A percentile compares a stretch with the other conserved stretches of the same genome.
Conservation (phyloP, 2,113 vertebrate genomes). For the Pandion haliaetus region DNA sequence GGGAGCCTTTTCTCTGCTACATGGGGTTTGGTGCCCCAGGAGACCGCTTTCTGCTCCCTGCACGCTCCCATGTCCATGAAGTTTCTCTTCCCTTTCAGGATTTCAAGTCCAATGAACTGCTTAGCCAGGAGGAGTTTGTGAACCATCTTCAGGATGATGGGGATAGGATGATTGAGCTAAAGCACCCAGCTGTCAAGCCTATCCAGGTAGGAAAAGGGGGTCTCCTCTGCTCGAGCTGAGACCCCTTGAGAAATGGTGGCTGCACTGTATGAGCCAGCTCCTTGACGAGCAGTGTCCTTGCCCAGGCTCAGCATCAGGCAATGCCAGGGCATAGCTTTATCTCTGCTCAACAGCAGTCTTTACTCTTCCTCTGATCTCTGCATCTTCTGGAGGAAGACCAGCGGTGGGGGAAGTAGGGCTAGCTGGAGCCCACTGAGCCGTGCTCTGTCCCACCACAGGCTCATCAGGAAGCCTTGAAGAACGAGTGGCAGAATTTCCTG, state of each 20-base stretch:
- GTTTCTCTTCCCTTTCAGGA: slow-evolving; percentile 70
- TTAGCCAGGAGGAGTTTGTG: slow-evolving; percentile 87
- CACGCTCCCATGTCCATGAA: background rate
- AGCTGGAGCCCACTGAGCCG: background rate
- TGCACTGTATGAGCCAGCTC: background rate
- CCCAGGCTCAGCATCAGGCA: background rate
- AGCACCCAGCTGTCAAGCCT: slow-evolving; percentile 85
- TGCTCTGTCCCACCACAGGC: slow-evolving; percentile 67
- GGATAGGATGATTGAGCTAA: slow-evolving; percentile 87
- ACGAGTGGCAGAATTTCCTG: slow-evolving; percentile 95
- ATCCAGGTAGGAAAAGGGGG: slow-evolving; percentile 79
- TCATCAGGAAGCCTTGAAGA: slow-evolving; percentile 86
- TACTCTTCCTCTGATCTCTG: background rate
- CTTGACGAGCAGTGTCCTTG: background rate
- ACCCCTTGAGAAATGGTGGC: background rate
- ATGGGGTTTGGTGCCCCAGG: background rate
- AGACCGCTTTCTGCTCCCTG: background rate
- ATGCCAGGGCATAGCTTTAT: background rate
- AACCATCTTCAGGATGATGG: slow-evolving; percentile 92
- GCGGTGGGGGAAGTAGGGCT: background rate
- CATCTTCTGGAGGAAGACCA: background rate
- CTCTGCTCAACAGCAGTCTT: background rate
- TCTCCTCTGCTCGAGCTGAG: background rate
- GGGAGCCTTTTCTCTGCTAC: background rate
- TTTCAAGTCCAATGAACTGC: slow-evolving; percentile 89